Conservation (phyloP, 2,797 vertebrate species). For the Acrossocheilus wenchowensis region DNA sequence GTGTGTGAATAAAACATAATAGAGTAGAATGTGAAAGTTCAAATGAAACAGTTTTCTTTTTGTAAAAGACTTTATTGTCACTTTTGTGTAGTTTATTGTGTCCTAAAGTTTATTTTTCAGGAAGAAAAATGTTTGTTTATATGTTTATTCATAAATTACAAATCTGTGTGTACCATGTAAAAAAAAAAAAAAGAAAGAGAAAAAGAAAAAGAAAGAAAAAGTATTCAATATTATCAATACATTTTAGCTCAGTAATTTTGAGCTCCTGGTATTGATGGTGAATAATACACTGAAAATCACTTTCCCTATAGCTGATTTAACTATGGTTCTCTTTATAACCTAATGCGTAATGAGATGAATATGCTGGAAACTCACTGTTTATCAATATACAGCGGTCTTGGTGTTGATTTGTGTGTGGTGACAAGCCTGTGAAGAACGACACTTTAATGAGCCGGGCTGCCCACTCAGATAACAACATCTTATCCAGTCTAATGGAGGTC, state of each 20-base stretch:
- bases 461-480: slow-evolving; percentile 62
- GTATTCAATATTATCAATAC: not conserved
- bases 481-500: slow-evolving; percentile 62
- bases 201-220: not conserved
- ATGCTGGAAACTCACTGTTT: slow-evolving; percentile 56
- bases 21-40: not conserved
- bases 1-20: not conserved
- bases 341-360: slow-evolving; percentile 52
- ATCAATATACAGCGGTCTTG: slow-evolving; percentile 26
- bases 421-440: slow-evolving; percentile 55
- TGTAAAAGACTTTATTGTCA: not conserved
- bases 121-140: not conserved
- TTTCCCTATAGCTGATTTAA: slow-evolving; percentile 54
- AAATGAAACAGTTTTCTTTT: not conserved
- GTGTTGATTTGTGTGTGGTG: slow-evolving; percentile 58
- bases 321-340: slow-evolving; percentile 60
- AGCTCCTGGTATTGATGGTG: not conserved
- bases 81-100: not conserved
- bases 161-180: not conserved
- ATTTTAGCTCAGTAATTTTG: not conserved
- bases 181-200: not conserved
- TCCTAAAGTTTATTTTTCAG: too few species aligned
- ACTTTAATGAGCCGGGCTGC: slow-evolving; percentile 62
- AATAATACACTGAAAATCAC: slow-evolving; percentile 8
- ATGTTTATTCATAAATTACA: not conserved